Conservation (phyloP, 2,888 invertebrate species). For the Heliconius sara region DNA sequence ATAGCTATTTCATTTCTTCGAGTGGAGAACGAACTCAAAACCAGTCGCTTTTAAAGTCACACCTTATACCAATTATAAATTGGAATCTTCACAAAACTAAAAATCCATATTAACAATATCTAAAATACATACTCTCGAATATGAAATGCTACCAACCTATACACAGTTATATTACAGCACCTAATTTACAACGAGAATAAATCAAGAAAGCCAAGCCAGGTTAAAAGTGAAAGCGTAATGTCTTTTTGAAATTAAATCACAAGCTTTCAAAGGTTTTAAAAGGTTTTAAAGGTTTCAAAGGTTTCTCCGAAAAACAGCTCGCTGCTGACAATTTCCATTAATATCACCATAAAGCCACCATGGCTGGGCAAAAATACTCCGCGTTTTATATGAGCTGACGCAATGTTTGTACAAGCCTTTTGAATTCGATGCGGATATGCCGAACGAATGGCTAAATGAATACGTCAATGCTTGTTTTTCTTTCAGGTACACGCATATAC, state of each 20-base stretch:
- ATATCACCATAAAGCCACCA: slow-evolving; percentile 33
- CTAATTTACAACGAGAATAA: no score
- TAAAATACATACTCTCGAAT: no score
- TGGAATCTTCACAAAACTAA: no score
- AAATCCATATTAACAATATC: no score
- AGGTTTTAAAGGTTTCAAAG: slow-evolving; percentile 21
- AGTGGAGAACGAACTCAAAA: no score
- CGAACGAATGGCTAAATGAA: slow-evolving; percentile 32
- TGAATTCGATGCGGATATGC: slow-evolving; percentile 39
- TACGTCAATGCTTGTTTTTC: slow-evolving; percentile 27
- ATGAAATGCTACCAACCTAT: no score
- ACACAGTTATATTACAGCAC: no score
- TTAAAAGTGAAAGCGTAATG: background rate
- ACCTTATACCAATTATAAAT: no score
- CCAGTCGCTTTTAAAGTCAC: no score
- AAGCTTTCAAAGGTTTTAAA: slow-evolving; percentile 24
- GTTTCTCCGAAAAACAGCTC: slow-evolving; percentile 36
- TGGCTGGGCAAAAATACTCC: slow-evolving; percentile 31
- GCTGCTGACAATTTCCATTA: slow-evolving; percentile 38
- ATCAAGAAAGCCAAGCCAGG: background rate
- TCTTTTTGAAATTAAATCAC: slow-evolving; percentile 25
- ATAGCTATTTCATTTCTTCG: no score
- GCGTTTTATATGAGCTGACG: slow-evolving; percentile 46
- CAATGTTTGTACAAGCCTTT: slow-evolving; percentile 43
- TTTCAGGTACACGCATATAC: background rate